Evolutionary conservation across 2,888 invertebrate genomes (phyloP), one percentile per base, ranked within the genome.

Genomic region (Tiliacea citrago): DNA sequence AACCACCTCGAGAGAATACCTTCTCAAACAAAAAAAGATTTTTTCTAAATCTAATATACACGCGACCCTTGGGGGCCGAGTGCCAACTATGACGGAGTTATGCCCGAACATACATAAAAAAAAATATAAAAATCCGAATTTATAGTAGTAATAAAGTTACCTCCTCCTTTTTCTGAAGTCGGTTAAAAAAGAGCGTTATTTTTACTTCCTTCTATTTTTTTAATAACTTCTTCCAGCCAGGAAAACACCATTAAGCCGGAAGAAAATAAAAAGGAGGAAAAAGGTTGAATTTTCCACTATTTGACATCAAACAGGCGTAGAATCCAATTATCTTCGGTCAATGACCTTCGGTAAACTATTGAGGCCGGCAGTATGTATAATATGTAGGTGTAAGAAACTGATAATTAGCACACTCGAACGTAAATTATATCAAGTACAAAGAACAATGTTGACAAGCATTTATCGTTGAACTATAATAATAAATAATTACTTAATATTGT

Each of bases 341-440:
- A 70, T 75, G 86, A 86, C 86, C 86, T 85, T 79, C 72, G 62
- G 68, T 77, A 51, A 74, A 72, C 69, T 78, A 78, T 83, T 73
- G 58, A 85, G 77, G 71, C 29, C 65, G 68, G 12, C 65, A 65
- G 10, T 61, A 45, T 69, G 49, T 65, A 45, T n/a, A n/a, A n/a
- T n/a, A n/a, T 70, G 73, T 73, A 69, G 66, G 77, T 76, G 77
- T 73, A 77, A 62, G 68, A 51, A 35, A 75, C 76, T 78, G 82
- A 82, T 84, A 88, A 83, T 82, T 83, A 72, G 65, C 78, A 72
- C 74, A 84, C 66, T 81, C 71, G 58, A 70, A 68, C 80, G 74
- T 87, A 75, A 87, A 87, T 87, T 77, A 83, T 75, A 84, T 77
- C 67, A 57, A 77, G 74, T 78, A 83, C 88, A 89, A 86, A 81